Evolutionary conservation across 2,888 invertebrate genomes (phyloP), one percentile per base, ranked within the genome.

Genomic region (Conistra vaccinii): DNA sequence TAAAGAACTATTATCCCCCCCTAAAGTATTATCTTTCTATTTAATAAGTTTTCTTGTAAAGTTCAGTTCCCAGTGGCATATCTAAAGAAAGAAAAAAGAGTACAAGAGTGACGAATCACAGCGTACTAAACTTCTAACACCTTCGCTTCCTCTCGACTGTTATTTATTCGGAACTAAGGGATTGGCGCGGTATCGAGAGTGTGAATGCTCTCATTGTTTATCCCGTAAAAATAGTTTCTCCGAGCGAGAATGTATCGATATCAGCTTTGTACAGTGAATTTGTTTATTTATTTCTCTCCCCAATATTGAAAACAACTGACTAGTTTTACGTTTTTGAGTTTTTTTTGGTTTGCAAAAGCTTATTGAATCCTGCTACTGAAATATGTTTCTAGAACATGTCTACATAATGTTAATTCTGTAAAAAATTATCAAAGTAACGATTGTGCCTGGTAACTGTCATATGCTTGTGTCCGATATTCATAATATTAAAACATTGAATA

Each of bases 201-300:
- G 68, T 66, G 84, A 84, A 80, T 39, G 72, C 75, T 70, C 67
- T 69, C 69, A 68, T 84, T 73, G 81, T 84, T 83, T 83, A 80
- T 74, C 57, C 72, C 26, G 67, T 84, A 58, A 84, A 67, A 80
- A 82, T 69, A 75, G 69, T 80, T 80, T 72, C 75, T 58, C 32
- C 29, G 51, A 67, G n/a, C 67, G 72, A 80, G 66, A 84, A 80
- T 75, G 45, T 80, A 80, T 80, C 66, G 81, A 57, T 80, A 80
- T 74, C 71, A 83, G 73, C n/a, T 39, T 60, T 53, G 69, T 55
- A 65, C 17, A 61, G 53, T n/a, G 60, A 63, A 61, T 69, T 61
- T 73, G 39, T 70, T 48, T 74, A 48, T 71, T 70, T 57, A 63
- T 73, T 65, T 62, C 14, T 23, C 39, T 65, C 17, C 26, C 23